These are phyloP conservation scores for Argyrosomus regius DNA, from an alignment of 2,797 vertebrate genomes.

Conservation along the genomic window DNA sequence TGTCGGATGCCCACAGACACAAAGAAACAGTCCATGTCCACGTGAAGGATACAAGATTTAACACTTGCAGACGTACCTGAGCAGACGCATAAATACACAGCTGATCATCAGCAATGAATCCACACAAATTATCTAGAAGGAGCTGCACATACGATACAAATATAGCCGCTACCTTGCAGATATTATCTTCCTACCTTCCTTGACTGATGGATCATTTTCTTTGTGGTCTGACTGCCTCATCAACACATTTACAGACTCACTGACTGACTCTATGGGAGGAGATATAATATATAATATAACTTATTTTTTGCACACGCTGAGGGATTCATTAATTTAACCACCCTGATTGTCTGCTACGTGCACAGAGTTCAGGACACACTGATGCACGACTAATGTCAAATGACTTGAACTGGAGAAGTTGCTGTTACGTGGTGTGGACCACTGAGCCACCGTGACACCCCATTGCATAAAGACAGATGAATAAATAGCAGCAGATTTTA, in stretches of 20 bases:
- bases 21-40: constrained; percentile 99
- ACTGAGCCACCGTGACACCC: background rate
- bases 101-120: background rate
- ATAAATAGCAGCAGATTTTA: background rate
- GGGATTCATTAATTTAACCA: too few relatives aligned
- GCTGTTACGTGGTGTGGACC: background rate
- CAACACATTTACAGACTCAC: too few relatives aligned
- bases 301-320: too few relatives aligned
- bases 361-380: background rate
- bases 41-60: constrained; percentile 94
- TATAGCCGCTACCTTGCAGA: background rate
- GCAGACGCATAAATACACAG: constrained; percentile 23
- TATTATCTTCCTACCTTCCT: background rate
- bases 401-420: background rate
- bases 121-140: background rate
- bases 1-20: constrained; percentile 97
- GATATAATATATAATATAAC: too few relatives aligned
- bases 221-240: too few relatives aligned
- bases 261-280: too few relatives aligned
- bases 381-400: background rate
- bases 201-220: too few relatives aligned
- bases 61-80: constrained; percentile 70
- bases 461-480: background rate
- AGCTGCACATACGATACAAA: background rate
- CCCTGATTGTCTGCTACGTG: too few relatives aligned